phyloP scores from a whole-genome alignment of 2,797 vertebrate genomes.

The Pagetopsis macropterus region DNA sequence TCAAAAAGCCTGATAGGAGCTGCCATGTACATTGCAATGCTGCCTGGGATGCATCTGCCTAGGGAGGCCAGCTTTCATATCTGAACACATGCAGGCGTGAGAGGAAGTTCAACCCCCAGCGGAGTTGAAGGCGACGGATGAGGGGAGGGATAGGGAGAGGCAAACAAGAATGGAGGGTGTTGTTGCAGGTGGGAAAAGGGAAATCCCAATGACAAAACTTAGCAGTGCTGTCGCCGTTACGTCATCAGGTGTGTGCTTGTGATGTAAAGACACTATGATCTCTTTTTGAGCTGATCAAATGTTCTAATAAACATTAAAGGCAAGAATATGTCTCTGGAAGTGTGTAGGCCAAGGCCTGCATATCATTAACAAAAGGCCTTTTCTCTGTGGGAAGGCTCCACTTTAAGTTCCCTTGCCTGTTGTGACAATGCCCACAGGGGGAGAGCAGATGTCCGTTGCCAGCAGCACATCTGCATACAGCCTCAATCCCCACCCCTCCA shows the following conservation, averaged over 20 bases:
- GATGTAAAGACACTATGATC: background rate
- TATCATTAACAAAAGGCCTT: constrained; percentile 67
- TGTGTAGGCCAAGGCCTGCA: constrained; percentile 46
- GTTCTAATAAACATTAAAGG: constrained; percentile 24
- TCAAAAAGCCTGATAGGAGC: constrained; percentile 73
- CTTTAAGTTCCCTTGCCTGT: constrained; percentile 73
- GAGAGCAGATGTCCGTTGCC: constrained; percentile 79
- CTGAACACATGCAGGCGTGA: constrained; percentile 58
- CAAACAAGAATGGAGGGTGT: constrained; percentile 13
- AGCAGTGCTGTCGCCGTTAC: constrained; percentile 11
- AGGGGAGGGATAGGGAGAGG: constrained; percentile 36
- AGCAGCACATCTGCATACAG: constrained; percentile 84
- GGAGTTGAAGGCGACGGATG: constrained; percentile 44
- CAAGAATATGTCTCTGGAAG: constrained; percentile 20
- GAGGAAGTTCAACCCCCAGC: constrained; percentile 65
- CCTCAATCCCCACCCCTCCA: constrained; percentile 77
- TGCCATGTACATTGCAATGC: constrained; percentile 69
- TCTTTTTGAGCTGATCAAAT: constrained; percentile 33
- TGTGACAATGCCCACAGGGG: constrained; percentile 79
- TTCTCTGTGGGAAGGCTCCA: constrained; percentile 60
- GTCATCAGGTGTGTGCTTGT: background rate
- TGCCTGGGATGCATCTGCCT: constrained; percentile 67
- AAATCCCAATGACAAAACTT: constrained; percentile 20
- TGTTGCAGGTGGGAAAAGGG: constrained; percentile 24
- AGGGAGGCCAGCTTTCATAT: constrained; percentile 65